A percentile compares a stretch with the other conserved stretches of the same genome.
phyloP scores from a whole-genome alignment of 2,797 vertebrate species.

The Falco biarmicus region DNA sequence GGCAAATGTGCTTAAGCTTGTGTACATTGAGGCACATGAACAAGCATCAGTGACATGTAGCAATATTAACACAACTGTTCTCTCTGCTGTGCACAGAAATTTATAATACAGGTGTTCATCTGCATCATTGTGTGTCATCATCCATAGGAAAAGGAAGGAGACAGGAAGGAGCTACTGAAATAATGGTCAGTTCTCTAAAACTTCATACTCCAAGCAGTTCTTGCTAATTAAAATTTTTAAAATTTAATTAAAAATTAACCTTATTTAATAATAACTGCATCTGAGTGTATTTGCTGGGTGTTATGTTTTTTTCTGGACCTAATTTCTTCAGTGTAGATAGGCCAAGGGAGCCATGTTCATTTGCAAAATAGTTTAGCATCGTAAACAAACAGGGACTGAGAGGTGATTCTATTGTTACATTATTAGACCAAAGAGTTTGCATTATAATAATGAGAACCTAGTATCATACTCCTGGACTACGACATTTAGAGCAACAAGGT shows the following conservation, averaged over 20 bases:
- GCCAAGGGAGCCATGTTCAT: neutral
- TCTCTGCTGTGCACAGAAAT: neutral
- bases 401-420: neutral
- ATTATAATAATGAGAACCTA: neutral
- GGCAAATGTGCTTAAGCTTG: neutral
- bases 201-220: neutral
- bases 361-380: neutral
- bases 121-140: neutral
- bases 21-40: neutral
- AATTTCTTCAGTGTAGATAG: neutral
- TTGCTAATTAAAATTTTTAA: neutral
- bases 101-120: neutral
- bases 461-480: too few relatives aligned
- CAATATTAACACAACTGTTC: neutral
- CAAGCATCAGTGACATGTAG: neutral
- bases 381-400: neutral
- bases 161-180: neutral
- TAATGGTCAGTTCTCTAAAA: neutral
- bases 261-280: neutral
- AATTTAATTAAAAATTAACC: neutral
- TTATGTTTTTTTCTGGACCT: neutral
- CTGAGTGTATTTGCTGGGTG: neutral
- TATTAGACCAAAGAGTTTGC: neutral
- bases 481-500: neutral
- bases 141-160: neutral